Conservation (phyloP, 2,113 vertebrate species). For the Noturus placidus region DNA sequence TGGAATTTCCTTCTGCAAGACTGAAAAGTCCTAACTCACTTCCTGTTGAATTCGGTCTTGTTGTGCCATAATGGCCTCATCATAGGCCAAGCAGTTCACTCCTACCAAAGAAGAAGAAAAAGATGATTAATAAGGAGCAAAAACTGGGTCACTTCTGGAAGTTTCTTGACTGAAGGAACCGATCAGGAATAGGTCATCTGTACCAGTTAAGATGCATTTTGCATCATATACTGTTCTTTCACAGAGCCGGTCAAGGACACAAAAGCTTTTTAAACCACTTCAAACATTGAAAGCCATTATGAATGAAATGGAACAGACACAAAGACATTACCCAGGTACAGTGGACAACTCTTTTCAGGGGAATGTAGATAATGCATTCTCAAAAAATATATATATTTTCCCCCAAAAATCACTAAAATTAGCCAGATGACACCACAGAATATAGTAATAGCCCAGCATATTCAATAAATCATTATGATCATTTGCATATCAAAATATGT, state of each 20-base stretch:
- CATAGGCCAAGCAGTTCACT: constrained; percentile 87
- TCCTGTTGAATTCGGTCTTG: constrained; percentile 94
- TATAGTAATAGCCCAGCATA: neutral
- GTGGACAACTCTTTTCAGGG: neutral
- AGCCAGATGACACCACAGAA: neutral
- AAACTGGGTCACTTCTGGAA: constrained; percentile 3
- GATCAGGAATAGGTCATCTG: neutral
- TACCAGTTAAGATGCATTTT: neutral
- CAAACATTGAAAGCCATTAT: neutral
- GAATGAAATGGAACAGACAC: neutral
- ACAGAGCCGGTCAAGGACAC: neutral
- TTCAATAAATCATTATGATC: neutral
- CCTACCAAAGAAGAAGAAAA: constrained; percentile 62
- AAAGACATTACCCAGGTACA: neutral
- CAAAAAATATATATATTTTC: neutral
- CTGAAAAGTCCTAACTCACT: constrained; percentile 67
- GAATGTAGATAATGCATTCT: neutral
- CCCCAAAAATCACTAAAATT: neutral
- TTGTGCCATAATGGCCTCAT: constrained; percentile 92
- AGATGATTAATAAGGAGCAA: neutral
- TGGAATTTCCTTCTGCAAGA: neutral
- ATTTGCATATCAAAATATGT: neutral
- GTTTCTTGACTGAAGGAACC: neutral
- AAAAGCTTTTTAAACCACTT: neutral
- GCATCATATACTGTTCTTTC: neutral